Conservation (phyloP, 2,113 vertebrate species). For the Melanerpes formicivorus region DNA sequence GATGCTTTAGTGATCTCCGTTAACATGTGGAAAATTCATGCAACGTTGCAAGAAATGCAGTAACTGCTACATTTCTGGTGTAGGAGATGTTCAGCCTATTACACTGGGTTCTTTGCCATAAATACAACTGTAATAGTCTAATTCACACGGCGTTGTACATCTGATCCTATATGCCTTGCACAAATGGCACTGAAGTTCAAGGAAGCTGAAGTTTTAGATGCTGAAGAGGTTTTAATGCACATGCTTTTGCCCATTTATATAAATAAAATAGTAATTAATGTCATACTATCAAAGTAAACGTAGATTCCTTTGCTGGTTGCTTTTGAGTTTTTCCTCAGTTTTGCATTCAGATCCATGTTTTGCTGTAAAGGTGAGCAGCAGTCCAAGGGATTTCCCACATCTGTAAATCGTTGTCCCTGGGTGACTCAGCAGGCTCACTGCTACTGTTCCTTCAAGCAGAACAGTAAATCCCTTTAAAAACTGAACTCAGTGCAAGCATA, state of each 20-base stretch:
- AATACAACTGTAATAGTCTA: conserved; percentile 8
- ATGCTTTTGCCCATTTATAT: not conserved
- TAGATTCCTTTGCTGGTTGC: not conserved
- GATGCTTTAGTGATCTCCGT: no score
- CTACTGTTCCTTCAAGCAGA: not conserved
- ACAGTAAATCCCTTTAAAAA: not conserved
- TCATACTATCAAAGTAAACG: not conserved
- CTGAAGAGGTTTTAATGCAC: not conserved
- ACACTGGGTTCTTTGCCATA: not conserved
- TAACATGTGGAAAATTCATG: no score
- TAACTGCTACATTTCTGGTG: no score
- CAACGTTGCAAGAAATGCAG: no score
- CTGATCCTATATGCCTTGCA: not conserved
- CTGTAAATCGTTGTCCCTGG: not conserved
- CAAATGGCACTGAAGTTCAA: not conserved
- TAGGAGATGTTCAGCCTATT: not conserved
- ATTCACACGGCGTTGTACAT: not conserved
- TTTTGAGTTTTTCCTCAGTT: not conserved
- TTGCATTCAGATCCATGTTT: not conserved
- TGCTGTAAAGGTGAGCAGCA: not conserved
- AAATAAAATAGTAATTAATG: not conserved
- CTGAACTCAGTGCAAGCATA: not conserved
- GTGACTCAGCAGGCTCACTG: not conserved
- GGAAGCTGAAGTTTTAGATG: not conserved
- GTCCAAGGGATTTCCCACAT: not conserved